Evolutionary conservation across 1,140 invertebrate species (phyloP), one percentile per base, ranked within the genome.

Genomic region (Drosophila nebulosa): DNA sequence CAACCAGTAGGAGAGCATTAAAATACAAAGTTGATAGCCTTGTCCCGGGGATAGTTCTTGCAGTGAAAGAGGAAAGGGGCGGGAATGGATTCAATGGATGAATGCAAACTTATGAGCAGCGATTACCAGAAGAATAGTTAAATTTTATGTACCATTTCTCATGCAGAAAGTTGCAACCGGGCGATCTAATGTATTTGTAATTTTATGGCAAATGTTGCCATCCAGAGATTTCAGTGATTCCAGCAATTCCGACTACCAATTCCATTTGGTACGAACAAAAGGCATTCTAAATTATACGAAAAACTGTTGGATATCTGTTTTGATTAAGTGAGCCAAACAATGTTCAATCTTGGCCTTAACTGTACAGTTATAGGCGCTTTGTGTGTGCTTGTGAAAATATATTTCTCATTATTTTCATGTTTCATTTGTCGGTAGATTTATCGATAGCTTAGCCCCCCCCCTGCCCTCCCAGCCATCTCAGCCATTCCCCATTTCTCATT

Each of bases 391-490:
- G 59, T 75, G 64, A 69, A 66, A 64, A 86, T 77, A 86, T 78
- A 88, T 88, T 88, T 84, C 83, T 88, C 83, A 88, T 86, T 86
- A 86, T 86, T 86, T 88, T 86, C 74, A 77, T 86, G 81, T 86
- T 86, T 86, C 70, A 86, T 86, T 86, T 81, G 74, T 71, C 69
- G 78, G 55, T 46, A 78, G 81, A 86, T 86, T 88, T 88, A 88
- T 88, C 83, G 76, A 70, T 53, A 66, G 46, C 56, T 42, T 6
- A 16, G 2, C 7, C 2, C 16, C 59, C 36, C 39, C 60, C 39
- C n/a, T n/a, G n/a, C n/a, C n/a, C n/a, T n/a, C n/a, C n/a, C n/a
- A n/a, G n/a, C 3, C 62, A 7, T 18, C 32, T 18, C 60, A 50
- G 7, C 66, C 14, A 12, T 14, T 18, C 32, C 21, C 16, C 58